phyloP scores from a whole-genome alignment of 1,140 invertebrate species.

The Agraylea sexmaculata region DNA sequence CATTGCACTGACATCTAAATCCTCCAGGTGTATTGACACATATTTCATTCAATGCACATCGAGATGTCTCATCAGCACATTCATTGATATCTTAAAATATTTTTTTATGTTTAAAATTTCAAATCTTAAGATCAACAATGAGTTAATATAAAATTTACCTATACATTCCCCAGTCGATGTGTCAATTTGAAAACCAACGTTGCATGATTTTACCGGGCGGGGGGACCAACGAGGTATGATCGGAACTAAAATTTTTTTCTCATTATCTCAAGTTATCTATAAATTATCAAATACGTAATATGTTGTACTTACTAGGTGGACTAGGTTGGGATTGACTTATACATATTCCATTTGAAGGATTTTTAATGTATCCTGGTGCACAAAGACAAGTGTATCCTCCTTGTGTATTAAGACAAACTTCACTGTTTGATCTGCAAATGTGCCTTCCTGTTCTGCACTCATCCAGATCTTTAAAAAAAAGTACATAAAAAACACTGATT shows the following conservation, averaged over 20 bases:
- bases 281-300: too few relatives aligned
- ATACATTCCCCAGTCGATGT: slow-evolving; percentile 32
- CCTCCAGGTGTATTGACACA: slow-evolving; percentile 61
- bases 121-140: neutral
- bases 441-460: slow-evolving; percentile 76
- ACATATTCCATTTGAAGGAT: slow-evolving; percentile 27
- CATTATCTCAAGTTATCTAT: too few relatives aligned
- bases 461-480: slow-evolving; percentile 63
- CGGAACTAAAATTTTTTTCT: slow-evolving; percentile 14
- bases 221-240: slow-evolving; percentile 23
- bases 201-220: slow-evolving; percentile 26
- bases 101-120: neutral
- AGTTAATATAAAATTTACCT: slow-evolving; percentile 27
- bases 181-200: slow-evolving; percentile 31
- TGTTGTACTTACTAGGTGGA: slow-evolving; percentile 11
- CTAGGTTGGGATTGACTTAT: slow-evolving; percentile 19
- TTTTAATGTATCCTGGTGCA: slow-evolving; percentile 30
- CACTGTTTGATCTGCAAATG: slow-evolving; percentile 65
- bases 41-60: slow-evolving; percentile 45
- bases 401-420: slow-evolving; percentile 69
- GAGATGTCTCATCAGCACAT: slow-evolving; percentile 48
- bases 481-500: slow-evolving; percentile 12
- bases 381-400: slow-evolving; percentile 41
- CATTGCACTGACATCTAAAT: slow-evolving; percentile 58
- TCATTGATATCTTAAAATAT: slow-evolving; percentile 64